Base-by-base conservation (phyloP, 1,140 invertebrate genomes). In the Holcopasites calliopsidis region DNA sequence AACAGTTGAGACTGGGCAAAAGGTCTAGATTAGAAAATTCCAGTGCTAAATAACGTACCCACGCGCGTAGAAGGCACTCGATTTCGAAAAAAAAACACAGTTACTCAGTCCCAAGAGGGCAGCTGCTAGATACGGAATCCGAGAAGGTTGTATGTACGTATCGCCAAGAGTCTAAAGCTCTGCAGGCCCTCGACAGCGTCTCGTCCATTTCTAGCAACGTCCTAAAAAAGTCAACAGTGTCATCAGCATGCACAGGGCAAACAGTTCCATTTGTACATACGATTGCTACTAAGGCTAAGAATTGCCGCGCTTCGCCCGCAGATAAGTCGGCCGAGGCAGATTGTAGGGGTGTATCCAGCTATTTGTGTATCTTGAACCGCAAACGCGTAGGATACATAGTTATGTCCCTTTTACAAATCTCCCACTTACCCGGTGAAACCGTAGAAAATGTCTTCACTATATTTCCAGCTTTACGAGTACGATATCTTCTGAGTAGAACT, bases 51-150 rank as follows among this genome's bases (percentile, higher is more conserved):
- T 21, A 16, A 31, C 40, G 18, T 26, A 13, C 11, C 3, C 18
- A 16, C 54, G 35, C 16, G 11, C 13, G 3, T 21, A 35, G 38
- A 58, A 66, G 60, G 44, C 7, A 3, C 21, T 26, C 28, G 26
- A n/a, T 31, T 18, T 21, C 4, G 44, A 3, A 18, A 44, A 55
- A 65, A 72, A 76, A 77, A 77, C 68, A 60, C 60, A 84, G 65
- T 77, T 81, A 62, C 58, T 77, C 65, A 69, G 61, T 4, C 26
- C 44, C 50, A 65, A 54, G 71, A 57, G 60, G 72, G 75, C 88
- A 89, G 87, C 86, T 89, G 88, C 72, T 69, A 81, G 82, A 85
- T 78, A 80, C 23, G 82, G 77, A 82, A 88, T 82, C 79, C 76
- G 81, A 87, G 85, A 84, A 79, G 79, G 77, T 57, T 68, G 69